Evolutionary conservation across 2,113 vertebrate genomes (phyloP).

Genomic region (Cyprinodon tularosa): DNA sequence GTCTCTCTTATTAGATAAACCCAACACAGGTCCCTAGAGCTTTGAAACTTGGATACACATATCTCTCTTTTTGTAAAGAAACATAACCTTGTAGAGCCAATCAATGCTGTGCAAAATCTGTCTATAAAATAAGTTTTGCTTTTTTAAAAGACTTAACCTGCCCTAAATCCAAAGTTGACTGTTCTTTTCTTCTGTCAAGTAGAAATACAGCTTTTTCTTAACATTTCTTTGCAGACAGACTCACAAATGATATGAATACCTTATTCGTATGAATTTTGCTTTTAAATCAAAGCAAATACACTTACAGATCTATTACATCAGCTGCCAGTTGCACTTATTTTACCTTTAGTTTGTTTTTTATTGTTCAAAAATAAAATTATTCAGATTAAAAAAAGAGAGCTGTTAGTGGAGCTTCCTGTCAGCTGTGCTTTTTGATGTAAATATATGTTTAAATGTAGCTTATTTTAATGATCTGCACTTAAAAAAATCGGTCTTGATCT

Average conservation of each 20-base stretch:
- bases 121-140: constrained; percentile 29
- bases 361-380: neutral
- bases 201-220: neutral
- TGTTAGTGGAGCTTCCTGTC: neutral
- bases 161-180: neutral
- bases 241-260: constrained; percentile 19
- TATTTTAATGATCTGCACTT: neutral
- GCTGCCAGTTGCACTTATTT: constrained; percentile 24
- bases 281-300: constrained; percentile 20
- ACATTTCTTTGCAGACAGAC: constrained; percentile 3
- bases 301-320: constrained; percentile 26
- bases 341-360: neutral
- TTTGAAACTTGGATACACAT: constrained; percentile 37
- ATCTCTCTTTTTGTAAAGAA: constrained; percentile 5
- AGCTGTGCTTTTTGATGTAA: neutral
- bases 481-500: neutral
- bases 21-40: constrained; percentile 22
- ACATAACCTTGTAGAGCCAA: constrained; percentile 44
- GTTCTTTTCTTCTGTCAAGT: constrained; percentile 10
- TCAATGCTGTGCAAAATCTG: constrained; percentile 55
- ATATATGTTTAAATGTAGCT: neutral
- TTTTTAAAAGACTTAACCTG: constrained; percentile 26
- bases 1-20: constrained; percentile 44
- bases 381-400: neutral
- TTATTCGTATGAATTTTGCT: constrained; percentile 20